Percentiles rank a stretch among this genome's conserved stretches.
These are phyloP conservation scores for Sphinx pinastri DNA, from an alignment of 2,888 invertebrate species.

Conservation along the genomic window DNA sequence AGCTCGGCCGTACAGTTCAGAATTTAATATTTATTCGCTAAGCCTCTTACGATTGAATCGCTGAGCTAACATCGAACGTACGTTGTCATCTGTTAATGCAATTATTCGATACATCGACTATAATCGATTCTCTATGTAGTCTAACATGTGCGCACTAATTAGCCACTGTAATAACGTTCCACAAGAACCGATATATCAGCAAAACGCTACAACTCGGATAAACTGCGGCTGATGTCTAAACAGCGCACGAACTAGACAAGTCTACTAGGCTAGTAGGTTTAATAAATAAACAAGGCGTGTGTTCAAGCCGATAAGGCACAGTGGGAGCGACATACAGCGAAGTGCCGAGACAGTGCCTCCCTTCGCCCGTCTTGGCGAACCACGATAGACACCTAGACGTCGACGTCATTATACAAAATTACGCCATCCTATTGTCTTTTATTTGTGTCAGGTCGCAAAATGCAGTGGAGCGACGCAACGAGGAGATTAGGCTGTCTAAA, in stretches of 20 bases:
- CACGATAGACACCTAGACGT: conserved; percentile 52
- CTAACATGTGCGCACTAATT: conserved; percentile 27
- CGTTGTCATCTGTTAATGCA: conserved; percentile 32
- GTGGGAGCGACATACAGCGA: conserved; percentile 50
- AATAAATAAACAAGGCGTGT: conserved; percentile 81
- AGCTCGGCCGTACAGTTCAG: conserved; percentile 12
- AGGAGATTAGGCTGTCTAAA: conserved; percentile 78
- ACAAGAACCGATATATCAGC: conserved; percentile 12
- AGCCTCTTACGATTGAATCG: conserved; percentile 16
- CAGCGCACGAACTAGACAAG: conserved; percentile 51
- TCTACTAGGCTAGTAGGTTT: conserved; percentile 63
- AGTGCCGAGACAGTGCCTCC: conserved; percentile 42
- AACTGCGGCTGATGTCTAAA: conserved; percentile 47
- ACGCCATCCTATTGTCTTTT: conserved; percentile 64
- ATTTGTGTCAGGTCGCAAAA: conserved; percentile 61
- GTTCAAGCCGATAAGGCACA: conserved; percentile 75
- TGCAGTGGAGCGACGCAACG: conserved; percentile 69
- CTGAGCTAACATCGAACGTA: conserved; percentile 28
- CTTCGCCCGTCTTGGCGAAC: conserved; percentile 47
- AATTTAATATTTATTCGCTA: conserved; percentile 21
- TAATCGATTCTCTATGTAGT: conserved; percentile 37
- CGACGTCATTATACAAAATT: conserved; percentile 60
- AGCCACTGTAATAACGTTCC: conserved; percentile 25
- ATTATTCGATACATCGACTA: conserved; percentile 33
- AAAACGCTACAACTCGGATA: conserved; percentile 35